These are phyloP conservation scores for Crotalus viridis DNA, from an alignment of 2,113 vertebrate genomes.

Conservation along the genomic window DNA sequence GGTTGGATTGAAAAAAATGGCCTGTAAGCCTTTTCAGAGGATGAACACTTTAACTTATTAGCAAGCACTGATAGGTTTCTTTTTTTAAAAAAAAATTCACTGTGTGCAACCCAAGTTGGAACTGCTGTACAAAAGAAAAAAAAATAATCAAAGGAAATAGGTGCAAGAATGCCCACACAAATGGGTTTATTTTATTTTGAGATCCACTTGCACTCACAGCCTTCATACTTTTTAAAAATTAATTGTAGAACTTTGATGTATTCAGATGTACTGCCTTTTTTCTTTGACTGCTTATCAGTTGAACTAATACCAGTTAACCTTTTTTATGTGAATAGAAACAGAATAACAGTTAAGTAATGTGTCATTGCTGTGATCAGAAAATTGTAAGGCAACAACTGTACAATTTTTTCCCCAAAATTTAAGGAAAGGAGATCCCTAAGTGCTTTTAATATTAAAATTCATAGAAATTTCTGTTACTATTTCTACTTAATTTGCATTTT, in stretches of 20 bases:
- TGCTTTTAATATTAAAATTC: not conserved
- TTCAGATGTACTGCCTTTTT: not conserved
- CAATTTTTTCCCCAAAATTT: not conserved
- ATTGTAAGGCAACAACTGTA: not conserved
- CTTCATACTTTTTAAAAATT: not conserved
- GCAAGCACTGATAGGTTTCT: not conserved
- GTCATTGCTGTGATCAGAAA: not conserved
- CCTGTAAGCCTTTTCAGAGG: not conserved
- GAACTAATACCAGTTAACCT: not conserved
- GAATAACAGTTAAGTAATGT: not conserved
- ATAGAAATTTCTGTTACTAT: not conserved
- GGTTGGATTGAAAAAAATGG: not conserved
- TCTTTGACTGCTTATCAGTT: not conserved
- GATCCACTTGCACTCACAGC: not conserved
- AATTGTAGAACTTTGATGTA: not conserved
- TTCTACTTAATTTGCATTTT: constrained; percentile 22
- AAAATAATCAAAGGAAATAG: not conserved
- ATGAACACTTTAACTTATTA: not conserved
- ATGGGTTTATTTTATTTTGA: not conserved
- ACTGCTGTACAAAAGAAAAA: not conserved
- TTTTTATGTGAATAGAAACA: not conserved
- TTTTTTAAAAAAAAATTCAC: not conserved
- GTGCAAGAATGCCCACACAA: not conserved
- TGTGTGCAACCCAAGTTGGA: not conserved
- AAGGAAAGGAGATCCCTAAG: not conserved